Percentiles rank a stretch among this genome's conserved stretches.
Evolutionary conservation across 2,797 vertebrate species (phyloP).

Genomic region (Epinephelus awoara): DNA sequence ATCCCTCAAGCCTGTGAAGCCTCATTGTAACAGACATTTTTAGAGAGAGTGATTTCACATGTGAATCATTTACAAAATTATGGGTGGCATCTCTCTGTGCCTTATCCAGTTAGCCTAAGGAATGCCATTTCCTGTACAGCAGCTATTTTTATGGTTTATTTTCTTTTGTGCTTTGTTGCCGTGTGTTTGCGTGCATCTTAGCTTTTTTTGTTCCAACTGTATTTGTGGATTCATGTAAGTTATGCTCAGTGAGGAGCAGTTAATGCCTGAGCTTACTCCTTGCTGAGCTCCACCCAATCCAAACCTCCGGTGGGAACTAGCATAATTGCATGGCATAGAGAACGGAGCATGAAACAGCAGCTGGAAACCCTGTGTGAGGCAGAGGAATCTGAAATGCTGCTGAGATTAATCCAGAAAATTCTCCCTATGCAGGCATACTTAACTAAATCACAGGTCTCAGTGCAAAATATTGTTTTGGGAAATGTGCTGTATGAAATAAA

Average conservation of each 20-base stretch:
- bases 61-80: conserved; percentile 38
- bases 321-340: conserved; percentile 78
- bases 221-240: conserved; percentile 64
- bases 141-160: conserved; percentile 52
- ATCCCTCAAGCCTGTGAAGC: not conserved
- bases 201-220: conserved; percentile 56
- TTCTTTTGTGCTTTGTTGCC: conserved; percentile 53
- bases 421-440: conserved; percentile 29
- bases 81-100: conserved; percentile 54
- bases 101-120: conserved; percentile 38
- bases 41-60: conserved; percentile 27
- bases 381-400: conserved; percentile 61
- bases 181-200: conserved; percentile 46
- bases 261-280: conserved; percentile 73
- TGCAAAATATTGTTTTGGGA: conserved; percentile 61
- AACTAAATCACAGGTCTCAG: conserved; percentile 56
- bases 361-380: conserved; percentile 67
- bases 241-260: conserved; percentile 66
- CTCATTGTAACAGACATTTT: not conserved
- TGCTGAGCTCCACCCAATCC: conserved; percentile 75
- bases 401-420: conserved; percentile 60
- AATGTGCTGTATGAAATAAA: conserved; percentile 40
- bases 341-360: conserved; percentile 78
- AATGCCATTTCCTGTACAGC: conserved; percentile 58
- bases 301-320: conserved; percentile 77